phyloP scores from a whole-genome alignment of 2,888 invertebrate genomes.

The Orthonychiurus folsomi region DNA sequence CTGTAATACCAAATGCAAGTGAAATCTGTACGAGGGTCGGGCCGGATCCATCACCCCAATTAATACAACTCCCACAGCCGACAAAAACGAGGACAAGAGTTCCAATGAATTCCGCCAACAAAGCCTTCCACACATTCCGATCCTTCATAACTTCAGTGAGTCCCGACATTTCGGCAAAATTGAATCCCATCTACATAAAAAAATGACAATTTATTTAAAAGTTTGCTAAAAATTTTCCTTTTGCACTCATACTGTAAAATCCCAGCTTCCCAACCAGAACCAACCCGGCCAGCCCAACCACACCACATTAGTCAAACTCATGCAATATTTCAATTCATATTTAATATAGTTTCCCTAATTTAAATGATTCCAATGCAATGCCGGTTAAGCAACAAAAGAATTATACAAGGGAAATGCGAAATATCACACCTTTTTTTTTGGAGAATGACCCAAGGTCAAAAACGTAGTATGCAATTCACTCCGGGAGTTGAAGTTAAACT shows the following conservation, averaged over 20 bases:
- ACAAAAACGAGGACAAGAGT: constrained; percentile 79
- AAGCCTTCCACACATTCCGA: constrained; percentile 65
- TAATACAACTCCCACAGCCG: constrained; percentile 71
- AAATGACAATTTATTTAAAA: not conserved
- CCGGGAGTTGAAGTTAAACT: no score
- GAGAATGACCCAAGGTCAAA: no score
- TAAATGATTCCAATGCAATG: no score
- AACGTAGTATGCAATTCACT: no score
- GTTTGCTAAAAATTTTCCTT: no score
- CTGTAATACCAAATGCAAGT: constrained; percentile 38
- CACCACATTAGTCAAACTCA: no score
- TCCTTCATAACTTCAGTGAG: constrained; percentile 59
- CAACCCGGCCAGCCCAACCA: no score
- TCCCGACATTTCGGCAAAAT: constrained; percentile 52
- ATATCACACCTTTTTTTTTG: no score
- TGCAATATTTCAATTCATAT: no score
- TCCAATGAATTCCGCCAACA: constrained; percentile 80
- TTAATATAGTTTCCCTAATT: no score
- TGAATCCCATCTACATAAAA: constrained; percentile 38
- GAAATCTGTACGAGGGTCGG: constrained; percentile 36
- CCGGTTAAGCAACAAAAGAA: no score
- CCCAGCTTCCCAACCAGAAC: not conserved
- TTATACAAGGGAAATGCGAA: no score
- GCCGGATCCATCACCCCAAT: constrained; percentile 48
- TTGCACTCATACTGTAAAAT: not conserved